These are phyloP conservation scores for Hydriomena furcata DNA, from an alignment of 2,888 invertebrate species.

Conservation along the genomic window DNA sequence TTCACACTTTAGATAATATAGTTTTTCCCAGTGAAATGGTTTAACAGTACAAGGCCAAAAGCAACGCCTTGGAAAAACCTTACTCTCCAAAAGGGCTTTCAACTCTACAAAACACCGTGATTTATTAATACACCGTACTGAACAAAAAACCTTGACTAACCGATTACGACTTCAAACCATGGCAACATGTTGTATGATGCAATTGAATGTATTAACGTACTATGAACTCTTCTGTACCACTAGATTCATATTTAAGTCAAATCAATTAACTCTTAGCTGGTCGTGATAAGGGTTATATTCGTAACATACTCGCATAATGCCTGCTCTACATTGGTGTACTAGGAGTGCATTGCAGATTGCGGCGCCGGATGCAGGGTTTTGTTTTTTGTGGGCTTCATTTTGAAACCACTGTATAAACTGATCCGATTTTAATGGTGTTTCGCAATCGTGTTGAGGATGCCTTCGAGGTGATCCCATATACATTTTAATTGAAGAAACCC, in stretches of 20 bases:
- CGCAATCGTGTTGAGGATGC: too few relatives aligned
- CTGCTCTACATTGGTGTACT: slow-evolving; percentile 23
- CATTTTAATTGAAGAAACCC: too few relatives aligned
- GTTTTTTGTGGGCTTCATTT: slow-evolving; percentile 28
- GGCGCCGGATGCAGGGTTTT: slow-evolving; percentile 24
- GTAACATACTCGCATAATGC: slow-evolving; percentile 16
- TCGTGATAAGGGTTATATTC: slow-evolving; percentile 16
- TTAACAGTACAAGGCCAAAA: too few relatives aligned
- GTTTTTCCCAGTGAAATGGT: too few relatives aligned
- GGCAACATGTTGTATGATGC: slow-evolving; percentile 44
- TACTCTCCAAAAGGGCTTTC: too few relatives aligned
- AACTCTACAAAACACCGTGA: neutral
- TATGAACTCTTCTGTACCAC: slow-evolving; percentile 25
- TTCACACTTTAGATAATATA: too few relatives aligned
- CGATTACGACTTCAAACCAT: slow-evolving; percentile 33
- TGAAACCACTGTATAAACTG: slow-evolving; percentile 20
- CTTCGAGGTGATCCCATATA: too few relatives aligned
- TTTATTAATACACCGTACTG: slow-evolving; percentile 19
- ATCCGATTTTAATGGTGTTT: too few relatives aligned
- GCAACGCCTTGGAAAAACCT: too few relatives aligned
- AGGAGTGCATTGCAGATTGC: slow-evolving; percentile 28
- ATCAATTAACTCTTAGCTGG: slow-evolving; percentile 18
- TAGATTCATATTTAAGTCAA: slow-evolving; percentile 5
- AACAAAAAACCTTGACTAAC: slow-evolving; percentile 44
- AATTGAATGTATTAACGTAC: slow-evolving; percentile 36